Base-by-base conservation (phyloP, 2,888 invertebrate species). In the Liodrosophila aerea region DNA sequence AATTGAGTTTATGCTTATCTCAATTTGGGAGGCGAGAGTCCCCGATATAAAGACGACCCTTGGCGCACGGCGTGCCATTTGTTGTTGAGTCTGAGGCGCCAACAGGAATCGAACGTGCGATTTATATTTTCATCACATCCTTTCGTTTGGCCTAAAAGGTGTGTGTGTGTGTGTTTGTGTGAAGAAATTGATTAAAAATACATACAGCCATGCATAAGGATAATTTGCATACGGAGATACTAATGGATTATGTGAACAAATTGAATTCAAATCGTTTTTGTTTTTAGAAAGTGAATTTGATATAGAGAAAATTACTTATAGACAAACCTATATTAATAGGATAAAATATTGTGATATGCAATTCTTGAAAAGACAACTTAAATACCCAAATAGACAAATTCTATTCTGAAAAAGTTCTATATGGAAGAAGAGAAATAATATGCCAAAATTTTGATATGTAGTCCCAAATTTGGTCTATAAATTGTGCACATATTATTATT, bases 41-140 rank as follows among this genome's bases (percentile, higher is more conserved):
- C 64, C 65, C 64, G 63, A 85, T 88, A 88, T 87, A 88, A 89
- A 89, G 87, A 85, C 85, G 68, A 51, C 54, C 65, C 76, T 66
- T 57, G 45, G 57, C 66, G 63, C 70, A 73, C 77, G 64, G 66
- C 76, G 75, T 87, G 86, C 87, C 87, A 88, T 89, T 88, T 88
- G 89, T 87, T 87, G 87, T 88, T 86, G 87, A 88, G 87, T 88
- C 80, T 77, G 75, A 2, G 87, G 74, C 85, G 87, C 85, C 88
- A 85, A 77, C 89, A 86, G 81, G 87, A 88, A 82, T 83, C 88
- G 72, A 70, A 73, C 74, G 78, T 77, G 82, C 76, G 76, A 83
- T 64, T 74, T 59, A 4, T 44, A 68, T 61, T 80, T 62, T 73
- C 63, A 54, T 63, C 65, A 62, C 40, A 69, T 83, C 86, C 81